Evolutionary conservation across 2,888 invertebrate species (phyloP).

Genomic region (Neoascia interrupta): DNA sequence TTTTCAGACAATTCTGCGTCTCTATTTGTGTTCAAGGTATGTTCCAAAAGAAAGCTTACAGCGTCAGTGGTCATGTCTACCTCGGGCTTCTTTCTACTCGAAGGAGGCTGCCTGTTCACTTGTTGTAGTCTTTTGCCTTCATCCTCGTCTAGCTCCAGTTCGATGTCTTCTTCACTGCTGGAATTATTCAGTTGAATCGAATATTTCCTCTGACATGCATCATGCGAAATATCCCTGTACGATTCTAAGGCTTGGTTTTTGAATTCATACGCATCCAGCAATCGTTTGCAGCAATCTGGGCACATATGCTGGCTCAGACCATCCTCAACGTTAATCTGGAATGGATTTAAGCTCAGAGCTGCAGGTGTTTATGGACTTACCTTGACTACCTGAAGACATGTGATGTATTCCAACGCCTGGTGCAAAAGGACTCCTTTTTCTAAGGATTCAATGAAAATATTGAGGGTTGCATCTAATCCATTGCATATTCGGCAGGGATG

Average conservation of each 20-base stretch:
- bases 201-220: too few species aligned
- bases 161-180: too few species aligned
- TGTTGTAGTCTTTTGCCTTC: too few species aligned
- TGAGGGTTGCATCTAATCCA: background rate
- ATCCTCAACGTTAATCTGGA: conserved; percentile 55
- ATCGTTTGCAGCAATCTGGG: conserved; percentile 27
- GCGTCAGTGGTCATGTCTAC: background rate
- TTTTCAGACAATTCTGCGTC: too few species aligned
- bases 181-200: too few species aligned
- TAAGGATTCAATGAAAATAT: conserved; percentile 15
- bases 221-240: conserved; percentile 15
- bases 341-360: background rate
- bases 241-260: conserved; percentile 57
- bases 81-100: too few species aligned
- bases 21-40: too few species aligned
- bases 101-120: too few species aligned
- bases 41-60: too few species aligned
- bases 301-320: conserved; percentile 49
- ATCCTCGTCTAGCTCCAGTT: background rate
- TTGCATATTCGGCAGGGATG: conserved; percentile 33
- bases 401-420: conserved; percentile 47
- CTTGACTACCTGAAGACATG: conserved; percentile 26
- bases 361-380: background rate
- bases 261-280: conserved; percentile 59
- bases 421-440: conserved; percentile 24